Percentiles rank a stretch among this genome's conserved stretches.
These are phyloP conservation scores for Harmothoe impar DNA, from an alignment of 2,888 invertebrate species.

Conservation along the genomic window DNA sequence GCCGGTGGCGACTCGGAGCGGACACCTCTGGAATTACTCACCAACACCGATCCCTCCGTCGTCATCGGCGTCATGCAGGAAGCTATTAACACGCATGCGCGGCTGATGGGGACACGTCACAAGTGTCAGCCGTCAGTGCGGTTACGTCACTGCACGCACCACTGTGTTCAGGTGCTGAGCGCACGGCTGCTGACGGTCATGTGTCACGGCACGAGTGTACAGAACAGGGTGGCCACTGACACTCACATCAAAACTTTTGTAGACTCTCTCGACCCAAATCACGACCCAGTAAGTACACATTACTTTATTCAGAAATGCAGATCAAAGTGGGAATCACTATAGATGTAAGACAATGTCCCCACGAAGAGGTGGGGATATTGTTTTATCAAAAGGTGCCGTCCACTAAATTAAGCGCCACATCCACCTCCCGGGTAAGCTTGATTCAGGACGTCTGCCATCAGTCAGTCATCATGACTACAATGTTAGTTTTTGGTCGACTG, in stretches of 20 bases:
- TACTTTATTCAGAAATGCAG: no score
- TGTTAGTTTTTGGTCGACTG: no score
- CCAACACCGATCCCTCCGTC: conserved; percentile 84
- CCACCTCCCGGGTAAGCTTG: no score
- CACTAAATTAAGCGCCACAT: no score
- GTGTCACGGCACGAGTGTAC: conserved; percentile 86
- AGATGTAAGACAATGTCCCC: no score
- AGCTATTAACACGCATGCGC: conserved; percentile 87
- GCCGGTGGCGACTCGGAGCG: conserved; percentile 62
- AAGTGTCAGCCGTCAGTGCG: conserved; percentile 87
- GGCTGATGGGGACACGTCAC: conserved; percentile 86
- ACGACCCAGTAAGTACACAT: conserved; percentile 86
- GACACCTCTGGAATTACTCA: conserved; percentile 80
- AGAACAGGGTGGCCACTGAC: conserved; percentile 85
- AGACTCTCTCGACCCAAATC: conserved; percentile 87
- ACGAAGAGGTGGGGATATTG: no score
- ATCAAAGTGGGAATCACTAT: no score
- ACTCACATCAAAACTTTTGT: conserved; percentile 86
- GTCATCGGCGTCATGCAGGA: conserved; percentile 86
- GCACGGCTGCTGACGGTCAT: conserved; percentile 86
- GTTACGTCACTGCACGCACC: conserved; percentile 86
- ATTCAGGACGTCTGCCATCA: no score
- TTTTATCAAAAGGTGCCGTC: no score
- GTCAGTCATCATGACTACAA: no score
- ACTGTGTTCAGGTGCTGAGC: conserved; percentile 86